Conservation (phyloP, 1,140 invertebrate species). For the Pararge aegeria region DNA sequence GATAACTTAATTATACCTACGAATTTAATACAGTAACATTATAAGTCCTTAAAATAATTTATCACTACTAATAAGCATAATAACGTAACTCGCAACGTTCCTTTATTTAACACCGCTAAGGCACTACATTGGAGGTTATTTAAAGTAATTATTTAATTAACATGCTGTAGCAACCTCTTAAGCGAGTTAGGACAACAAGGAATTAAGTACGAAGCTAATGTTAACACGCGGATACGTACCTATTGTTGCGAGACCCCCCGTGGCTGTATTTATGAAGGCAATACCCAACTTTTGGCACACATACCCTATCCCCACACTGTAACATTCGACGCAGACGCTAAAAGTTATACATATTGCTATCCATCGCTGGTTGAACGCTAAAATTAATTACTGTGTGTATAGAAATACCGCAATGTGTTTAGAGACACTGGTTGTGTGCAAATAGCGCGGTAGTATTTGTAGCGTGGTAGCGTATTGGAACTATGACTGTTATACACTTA, state of each 20-base stretch:
- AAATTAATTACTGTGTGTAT: no score
- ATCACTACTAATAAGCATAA: conserved; percentile 7
- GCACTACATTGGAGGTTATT: conserved; percentile 45
- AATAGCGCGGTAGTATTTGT: no score
- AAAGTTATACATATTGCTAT: no score
- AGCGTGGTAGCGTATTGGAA: conserved; percentile 40
- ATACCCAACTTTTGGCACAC: conserved; percentile 68
- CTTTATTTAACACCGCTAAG: conserved; percentile 4
- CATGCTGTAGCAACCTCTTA: conserved; percentile 70
- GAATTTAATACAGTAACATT: neutral
- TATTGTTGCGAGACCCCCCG: conserved; percentile 66
- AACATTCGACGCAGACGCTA: no score
- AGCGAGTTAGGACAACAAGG: conserved; percentile 71
- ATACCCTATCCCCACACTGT: conserved; percentile 35
- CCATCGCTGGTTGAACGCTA: no score
- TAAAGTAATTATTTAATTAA: conserved; percentile 78
- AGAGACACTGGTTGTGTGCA: neutral
- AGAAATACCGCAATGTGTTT: neutral
- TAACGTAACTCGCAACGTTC: conserved; percentile 2
- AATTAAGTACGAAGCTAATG: conserved; percentile 73
- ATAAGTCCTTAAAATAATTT: conserved; percentile 1
- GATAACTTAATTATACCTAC: no score
- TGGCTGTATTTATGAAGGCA: conserved; percentile 65
- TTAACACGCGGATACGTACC: conserved; percentile 70
- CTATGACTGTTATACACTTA: conserved; percentile 71